phyloP scores from a whole-genome alignment of 35 echinoderm and acorn worm species.

The Ophiothrix spiculata region DNA sequence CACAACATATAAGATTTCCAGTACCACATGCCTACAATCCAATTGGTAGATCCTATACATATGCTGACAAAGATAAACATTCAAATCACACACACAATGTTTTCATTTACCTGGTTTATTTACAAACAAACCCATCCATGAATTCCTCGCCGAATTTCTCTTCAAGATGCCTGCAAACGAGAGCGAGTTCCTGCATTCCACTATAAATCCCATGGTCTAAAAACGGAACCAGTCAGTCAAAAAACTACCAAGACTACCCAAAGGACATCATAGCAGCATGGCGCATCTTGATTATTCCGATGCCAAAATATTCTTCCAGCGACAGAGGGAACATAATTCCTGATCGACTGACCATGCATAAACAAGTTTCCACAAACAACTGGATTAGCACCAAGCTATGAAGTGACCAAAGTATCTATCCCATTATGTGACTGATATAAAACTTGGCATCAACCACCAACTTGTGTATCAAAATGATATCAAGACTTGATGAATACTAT shows the following conservation, averaged over 20 bases:
- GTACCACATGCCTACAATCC: too few relatives aligned
- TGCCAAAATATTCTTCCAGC: too few relatives aligned
- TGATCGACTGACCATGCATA: neutral
- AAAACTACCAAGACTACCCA: neutral
- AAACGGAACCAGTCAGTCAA: neutral
- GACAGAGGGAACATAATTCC: too few relatives aligned
- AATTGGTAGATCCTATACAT: too few relatives aligned
- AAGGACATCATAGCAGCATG: neutral
- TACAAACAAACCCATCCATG: neutral
- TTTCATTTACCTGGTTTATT: neutral
- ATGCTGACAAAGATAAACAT: too few relatives aligned
- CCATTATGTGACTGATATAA: neutral
- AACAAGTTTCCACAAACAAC: neutral
- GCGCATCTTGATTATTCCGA: too few relatives aligned
- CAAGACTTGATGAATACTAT: neutral
- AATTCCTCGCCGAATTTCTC: too few relatives aligned
- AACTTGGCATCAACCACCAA: neutral
- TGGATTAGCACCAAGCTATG: neutral
- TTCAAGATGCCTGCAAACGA: neutral
- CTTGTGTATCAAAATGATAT: neutral
- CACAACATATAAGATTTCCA: too few relatives aligned
- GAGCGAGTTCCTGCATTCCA: neutral
- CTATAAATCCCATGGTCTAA: neutral
- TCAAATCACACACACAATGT: too few relatives aligned
- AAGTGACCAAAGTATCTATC: neutral